Conservation (phyloP, 2,888 invertebrate species). For the Calephelis perditalis region DNA sequence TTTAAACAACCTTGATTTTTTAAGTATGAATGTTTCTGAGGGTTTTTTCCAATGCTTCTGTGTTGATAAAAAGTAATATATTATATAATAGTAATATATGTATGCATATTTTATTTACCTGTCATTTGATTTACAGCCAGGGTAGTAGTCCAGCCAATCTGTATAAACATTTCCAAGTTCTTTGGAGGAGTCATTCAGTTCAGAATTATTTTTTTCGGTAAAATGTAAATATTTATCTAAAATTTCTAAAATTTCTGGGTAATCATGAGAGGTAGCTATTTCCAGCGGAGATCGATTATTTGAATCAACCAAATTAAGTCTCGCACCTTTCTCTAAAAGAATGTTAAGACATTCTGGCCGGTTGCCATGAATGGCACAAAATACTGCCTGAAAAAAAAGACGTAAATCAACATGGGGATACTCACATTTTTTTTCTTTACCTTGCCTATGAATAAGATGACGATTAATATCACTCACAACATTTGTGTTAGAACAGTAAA, state of each 20-base stretch:
- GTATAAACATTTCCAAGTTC: conserved; percentile 31
- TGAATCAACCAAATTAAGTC: conserved; percentile 68
- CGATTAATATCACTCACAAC: too few species aligned
- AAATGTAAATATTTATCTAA: conserved; percentile 53
- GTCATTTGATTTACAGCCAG: conserved; percentile 51
- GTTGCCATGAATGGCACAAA: conserved; percentile 80
- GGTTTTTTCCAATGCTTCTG: too few species aligned
- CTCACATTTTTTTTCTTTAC: too few species aligned
- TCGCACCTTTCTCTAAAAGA: conserved; percentile 73
- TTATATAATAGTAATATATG: too few species aligned
- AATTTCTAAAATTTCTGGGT: conserved; percentile 60
- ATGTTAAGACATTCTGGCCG: conserved; percentile 71
- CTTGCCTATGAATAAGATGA: too few species aligned
- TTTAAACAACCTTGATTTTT: too few species aligned
- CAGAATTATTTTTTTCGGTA: conserved; percentile 37
- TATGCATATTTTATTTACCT: conserved; percentile 40
- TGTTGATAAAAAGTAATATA: not conserved
- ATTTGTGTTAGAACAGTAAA: too few species aligned
- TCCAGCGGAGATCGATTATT: conserved; percentile 67
- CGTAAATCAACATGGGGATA: too few species aligned
- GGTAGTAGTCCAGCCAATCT: conserved; percentile 75
- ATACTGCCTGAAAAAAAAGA: conserved; percentile 72
- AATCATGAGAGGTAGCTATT: conserved; percentile 74
- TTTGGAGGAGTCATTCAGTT: conserved; percentile 31
- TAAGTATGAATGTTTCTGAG: too few species aligned